Base-by-base conservation (phyloP, 1,140 invertebrate genomes). In the Leptinotarsa undecemlineata region DNA sequence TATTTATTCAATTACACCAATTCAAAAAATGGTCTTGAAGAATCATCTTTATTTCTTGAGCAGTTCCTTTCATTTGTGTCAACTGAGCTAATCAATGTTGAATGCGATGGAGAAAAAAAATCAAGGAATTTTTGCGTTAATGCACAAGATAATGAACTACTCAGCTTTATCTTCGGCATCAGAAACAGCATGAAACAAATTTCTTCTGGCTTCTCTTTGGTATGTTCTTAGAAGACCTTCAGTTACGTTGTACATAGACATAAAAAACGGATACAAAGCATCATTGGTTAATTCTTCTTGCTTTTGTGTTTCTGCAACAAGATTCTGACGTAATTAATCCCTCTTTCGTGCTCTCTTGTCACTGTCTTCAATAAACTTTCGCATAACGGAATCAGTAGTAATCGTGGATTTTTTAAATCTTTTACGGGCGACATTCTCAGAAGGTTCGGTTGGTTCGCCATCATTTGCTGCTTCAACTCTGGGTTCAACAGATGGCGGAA, bases 301-400 rank as follows among this genome's bases (percentile, higher is more conserved):
- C 33, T 68, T 68, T 68, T 48, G n/a, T 26, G 26, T 42, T 68
- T 68, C 21, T 64, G 11, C 20, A 64, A 64, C 62, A 64, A 64
- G 15, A 14, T 64, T 64, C 20, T 26, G 62, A 17, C 21, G 62
- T 26, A 64, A 64, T 20, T 68, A 33, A 47, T 48, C 19, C 19
- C 67, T 48, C 67, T 42, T 68, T 68, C 13, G 23, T 20, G 21
- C 67, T 68, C 26, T 68, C n/a, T 68, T 19, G 67, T 48, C 67
- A 68, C 67, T 48, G 23, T 48, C 26, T 20, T 68, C 42, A 26
- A 68, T 47, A 42, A 17, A 48, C n/a, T 68, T 68, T 48, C 23
- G 26, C 42, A 48, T 33, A 68, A 33, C 42, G 42, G 67, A 15
- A 68, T 68, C 67, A 68, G 67, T 47, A 19, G 14, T n/a, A 17